Conservation (phyloP, 1,140 invertebrate genomes). For the Eurosta solidaginis region DNA sequence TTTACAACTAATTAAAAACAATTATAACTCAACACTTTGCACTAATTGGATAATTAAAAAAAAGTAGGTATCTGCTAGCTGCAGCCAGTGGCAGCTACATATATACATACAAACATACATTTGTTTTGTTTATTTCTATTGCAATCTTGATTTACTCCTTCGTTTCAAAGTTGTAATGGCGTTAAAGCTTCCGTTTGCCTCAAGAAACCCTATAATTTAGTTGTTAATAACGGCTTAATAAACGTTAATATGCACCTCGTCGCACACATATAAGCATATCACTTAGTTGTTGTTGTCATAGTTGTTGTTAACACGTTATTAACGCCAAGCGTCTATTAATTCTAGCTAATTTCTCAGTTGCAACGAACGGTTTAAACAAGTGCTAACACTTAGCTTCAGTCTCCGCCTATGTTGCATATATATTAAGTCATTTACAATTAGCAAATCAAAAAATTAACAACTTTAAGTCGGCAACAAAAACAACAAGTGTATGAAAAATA, state of each 20-base stretch:
- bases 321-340: neutral
- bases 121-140: too few relatives aligned
- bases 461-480: neutral
- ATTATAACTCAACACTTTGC: neutral
- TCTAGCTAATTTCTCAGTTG: neutral
- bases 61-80: too few relatives aligned
- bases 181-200: neutral
- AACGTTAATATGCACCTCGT: neutral
- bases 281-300: neutral
- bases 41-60: neutral
- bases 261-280: too few relatives aligned
- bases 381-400: neutral
- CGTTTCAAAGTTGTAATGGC: too few relatives aligned
- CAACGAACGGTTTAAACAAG: neutral
- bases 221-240: neutral
- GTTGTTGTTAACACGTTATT: neutral
- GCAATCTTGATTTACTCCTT: too few relatives aligned
- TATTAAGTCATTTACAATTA: conserved; percentile 19
- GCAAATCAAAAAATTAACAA: conserved; percentile 1
- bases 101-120: too few relatives aligned
- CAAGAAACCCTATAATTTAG: neutral
- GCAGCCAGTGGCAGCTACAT: too few relatives aligned
- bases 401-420: neutral
- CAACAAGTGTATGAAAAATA: neutral
- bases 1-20: neutral